Percentiles rank a stretch among this genome's conserved stretches.
Evolutionary conservation across 2,888 invertebrate species (phyloP).

Genomic region (Campopleginae sp.): DNA sequence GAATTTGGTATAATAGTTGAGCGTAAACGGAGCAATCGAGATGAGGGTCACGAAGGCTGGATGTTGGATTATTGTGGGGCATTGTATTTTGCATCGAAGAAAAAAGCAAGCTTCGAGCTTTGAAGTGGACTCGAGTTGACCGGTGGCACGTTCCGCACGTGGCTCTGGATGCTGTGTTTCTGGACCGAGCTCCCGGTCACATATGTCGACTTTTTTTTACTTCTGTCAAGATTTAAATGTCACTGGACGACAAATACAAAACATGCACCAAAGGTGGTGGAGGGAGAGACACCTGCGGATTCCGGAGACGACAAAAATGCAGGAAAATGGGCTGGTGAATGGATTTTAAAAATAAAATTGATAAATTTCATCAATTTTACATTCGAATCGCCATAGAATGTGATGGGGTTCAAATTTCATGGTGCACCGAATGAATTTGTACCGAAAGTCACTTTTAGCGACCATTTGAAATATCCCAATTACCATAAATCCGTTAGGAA

Average conservation of each 20-base stretch:
- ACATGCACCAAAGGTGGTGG: slow-evolving; percentile 30
- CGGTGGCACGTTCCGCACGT: slow-evolving; percentile 66
- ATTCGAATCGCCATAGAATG: not conserved
- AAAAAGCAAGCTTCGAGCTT: slow-evolving; percentile 38
- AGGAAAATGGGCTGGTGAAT: not conserved
- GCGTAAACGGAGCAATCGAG: slow-evolving; percentile 49
- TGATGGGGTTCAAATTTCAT: not conserved
- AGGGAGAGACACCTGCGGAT: slow-evolving; percentile 64
- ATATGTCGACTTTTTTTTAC: not conserved
- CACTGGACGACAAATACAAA: slow-evolving; percentile 24
- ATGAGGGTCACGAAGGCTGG: slow-evolving; percentile 42
- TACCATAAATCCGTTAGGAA: slow-evolving; percentile 69
- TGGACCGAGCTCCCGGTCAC: not conserved
- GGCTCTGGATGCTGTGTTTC: slow-evolving; percentile 51
- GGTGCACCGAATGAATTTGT: not conserved
- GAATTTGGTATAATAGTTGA: slow-evolving; percentile 54
- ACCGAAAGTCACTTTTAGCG: not conserved
- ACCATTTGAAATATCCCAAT: slow-evolving; percentile 56
- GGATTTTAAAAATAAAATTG: not conserved
- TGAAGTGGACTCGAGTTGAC: slow-evolving; percentile 59
- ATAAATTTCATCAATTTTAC: not conserved
- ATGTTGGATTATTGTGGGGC: slow-evolving; percentile 12
- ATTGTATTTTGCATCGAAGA: slow-evolving; percentile 15
- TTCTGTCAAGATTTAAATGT: not conserved
- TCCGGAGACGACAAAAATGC: slow-evolving; percentile 37